These are phyloP conservation scores for Anarhynchus alexandrinus DNA, from an alignment of 2,113 vertebrate genomes.

Conservation along the genomic window DNA sequence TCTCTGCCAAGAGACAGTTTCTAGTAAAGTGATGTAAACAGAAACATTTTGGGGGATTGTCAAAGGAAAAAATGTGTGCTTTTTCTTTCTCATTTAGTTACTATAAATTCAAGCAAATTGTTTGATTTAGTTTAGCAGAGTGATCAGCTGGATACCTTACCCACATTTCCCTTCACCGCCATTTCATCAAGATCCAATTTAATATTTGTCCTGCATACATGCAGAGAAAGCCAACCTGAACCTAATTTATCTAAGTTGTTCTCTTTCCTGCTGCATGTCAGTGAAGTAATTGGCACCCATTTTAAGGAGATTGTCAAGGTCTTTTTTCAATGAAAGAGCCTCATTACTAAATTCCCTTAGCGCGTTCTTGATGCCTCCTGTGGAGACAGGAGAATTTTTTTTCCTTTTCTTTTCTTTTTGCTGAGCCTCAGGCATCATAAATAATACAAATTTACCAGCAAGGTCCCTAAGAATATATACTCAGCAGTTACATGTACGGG, in stretches of 20 bases:
- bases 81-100: constrained; percentile 20
- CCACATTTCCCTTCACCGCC: constrained; percentile 29
- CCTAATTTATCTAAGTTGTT: constrained; percentile 65
- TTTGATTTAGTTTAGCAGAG: constrained; percentile 56
- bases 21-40: constrained; percentile 66
- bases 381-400: constrained; percentile 10
- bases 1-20: constrained; percentile 70
- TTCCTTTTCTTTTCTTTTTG: background rate
- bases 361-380: background rate
- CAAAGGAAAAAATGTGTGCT: background rate
- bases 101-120: constrained; percentile 66
- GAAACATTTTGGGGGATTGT: constrained; percentile 60
- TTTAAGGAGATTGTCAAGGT: constrained; percentile 65
- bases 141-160: constrained; percentile 53
- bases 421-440: background rate
- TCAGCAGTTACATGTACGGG: background rate
- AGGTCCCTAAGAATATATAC: background rate
- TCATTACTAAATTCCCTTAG: constrained; percentile 60
- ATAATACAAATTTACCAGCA: background rate
- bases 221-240: constrained; percentile 58
- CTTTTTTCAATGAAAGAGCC: constrained; percentile 46
- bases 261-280: constrained; percentile 61
- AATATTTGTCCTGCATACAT: constrained; percentile 54
- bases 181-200: constrained; percentile 65
- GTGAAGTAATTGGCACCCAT: constrained; percentile 62